Evolutionary conservation across 2,113 vertebrate genomes (phyloP).

Genomic region (Podarcis raffonei): DNA sequence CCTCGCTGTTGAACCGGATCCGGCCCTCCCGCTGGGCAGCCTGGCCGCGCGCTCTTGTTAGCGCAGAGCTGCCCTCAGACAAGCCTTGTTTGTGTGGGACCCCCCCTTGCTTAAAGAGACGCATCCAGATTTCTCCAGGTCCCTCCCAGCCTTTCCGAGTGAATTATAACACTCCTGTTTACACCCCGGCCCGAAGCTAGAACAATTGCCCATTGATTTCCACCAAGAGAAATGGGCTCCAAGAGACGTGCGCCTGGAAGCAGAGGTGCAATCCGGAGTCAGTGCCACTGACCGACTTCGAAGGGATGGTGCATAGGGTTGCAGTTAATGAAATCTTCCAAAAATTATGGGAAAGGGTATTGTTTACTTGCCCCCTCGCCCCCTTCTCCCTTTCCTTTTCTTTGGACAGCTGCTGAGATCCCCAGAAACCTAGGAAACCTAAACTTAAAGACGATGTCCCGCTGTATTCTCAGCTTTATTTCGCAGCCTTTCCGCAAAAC

Average conservation of each 20-base stretch:
- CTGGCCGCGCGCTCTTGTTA: neutral
- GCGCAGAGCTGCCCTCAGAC: neutral
- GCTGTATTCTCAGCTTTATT: no score
- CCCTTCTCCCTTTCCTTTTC: neutral
- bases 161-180: neutral
- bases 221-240: no score
- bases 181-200: neutral
- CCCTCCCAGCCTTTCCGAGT: neutral
- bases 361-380: neutral
- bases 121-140: neutral
- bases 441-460: neutral
- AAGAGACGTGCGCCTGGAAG: neutral
- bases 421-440: neutral
- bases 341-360: neutral
- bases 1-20: neutral
- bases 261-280: neutral
- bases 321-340: neutral
- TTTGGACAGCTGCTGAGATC: neutral
- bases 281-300: neutral
- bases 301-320: neutral
- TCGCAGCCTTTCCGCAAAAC: neutral
- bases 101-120: neutral
- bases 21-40: neutral
- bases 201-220: neutral
- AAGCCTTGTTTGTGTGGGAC: neutral